Conservation (phyloP, 1,140 invertebrate genomes). For the Nebria ingens region DNA sequence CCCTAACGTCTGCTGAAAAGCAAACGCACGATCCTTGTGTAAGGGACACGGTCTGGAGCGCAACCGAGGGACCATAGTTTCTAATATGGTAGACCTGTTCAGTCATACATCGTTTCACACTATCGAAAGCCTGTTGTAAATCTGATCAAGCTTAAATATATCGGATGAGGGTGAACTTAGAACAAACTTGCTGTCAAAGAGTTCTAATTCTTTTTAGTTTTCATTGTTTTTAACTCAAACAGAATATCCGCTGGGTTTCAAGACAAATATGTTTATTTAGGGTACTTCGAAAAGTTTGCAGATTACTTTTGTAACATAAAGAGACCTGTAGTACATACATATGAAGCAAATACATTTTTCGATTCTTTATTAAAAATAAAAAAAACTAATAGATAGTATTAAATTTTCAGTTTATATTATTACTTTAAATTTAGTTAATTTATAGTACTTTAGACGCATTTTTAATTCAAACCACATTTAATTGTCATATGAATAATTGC, state of each 20-base stretch:
- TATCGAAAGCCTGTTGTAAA: slow-evolving; percentile 3
- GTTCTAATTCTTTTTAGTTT: background rate
- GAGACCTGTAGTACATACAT: too few species aligned
- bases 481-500: too few species aligned
- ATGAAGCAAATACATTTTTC: too few species aligned
- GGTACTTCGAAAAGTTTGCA: background rate
- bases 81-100: slow-evolving; percentile 4
- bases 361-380: too few species aligned
- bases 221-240: background rate
- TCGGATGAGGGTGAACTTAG: background rate
- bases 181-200: background rate
- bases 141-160: slow-evolving; percentile 3
- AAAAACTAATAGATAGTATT: too few species aligned
- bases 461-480: too few species aligned
- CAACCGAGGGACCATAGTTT: background rate
- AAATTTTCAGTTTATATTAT: too few species aligned
- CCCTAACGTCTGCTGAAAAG: background rate
- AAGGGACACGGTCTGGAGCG: background rate
- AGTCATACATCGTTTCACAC: background rate
- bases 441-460: too few species aligned
- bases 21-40: background rate
- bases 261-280: too few species aligned
- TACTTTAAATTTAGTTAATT: too few species aligned
- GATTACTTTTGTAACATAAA: background rate
- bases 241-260: too few species aligned